A percentile compares a stretch with the other conserved stretches of the same genome.
phyloP scores from a whole-genome alignment of 2,797 vertebrate genomes.

The Paedocypris micromegethes region DNA sequence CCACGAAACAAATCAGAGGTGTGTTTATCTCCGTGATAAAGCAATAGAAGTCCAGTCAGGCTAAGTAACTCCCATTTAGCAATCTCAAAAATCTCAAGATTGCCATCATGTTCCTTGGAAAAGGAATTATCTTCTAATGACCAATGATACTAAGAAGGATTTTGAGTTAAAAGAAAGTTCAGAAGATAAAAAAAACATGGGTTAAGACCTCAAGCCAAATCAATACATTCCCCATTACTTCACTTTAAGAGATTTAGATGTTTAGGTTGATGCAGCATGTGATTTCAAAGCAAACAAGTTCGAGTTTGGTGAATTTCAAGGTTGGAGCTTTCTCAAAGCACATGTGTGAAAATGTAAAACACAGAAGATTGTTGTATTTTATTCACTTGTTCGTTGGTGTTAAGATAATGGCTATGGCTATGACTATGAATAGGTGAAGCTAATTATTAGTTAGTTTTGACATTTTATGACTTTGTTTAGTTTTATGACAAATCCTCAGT shows the following conservation, averaged over 20 bases:
- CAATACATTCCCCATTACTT: constrained; percentile 47
- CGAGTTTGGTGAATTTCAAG: too few species aligned
- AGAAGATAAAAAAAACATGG: constrained; percentile 27
- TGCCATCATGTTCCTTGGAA: constrained; percentile 50
- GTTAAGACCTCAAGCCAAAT: constrained; percentile 57
- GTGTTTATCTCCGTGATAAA: constrained; percentile 28
- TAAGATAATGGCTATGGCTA: too few species aligned
- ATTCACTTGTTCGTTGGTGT: too few species aligned
- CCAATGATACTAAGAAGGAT: constrained; percentile 26
- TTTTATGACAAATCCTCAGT: too few species aligned
- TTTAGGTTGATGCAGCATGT: constrained; percentile 31
- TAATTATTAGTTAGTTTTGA: too few species aligned
- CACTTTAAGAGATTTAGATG: constrained; percentile 55
- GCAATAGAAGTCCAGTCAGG: constrained; percentile 35
- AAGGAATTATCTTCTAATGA: constrained; percentile 47
- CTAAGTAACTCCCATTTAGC: constrained; percentile 45
- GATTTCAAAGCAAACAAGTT: constrained; percentile 25
- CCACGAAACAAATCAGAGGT: constrained; percentile 21
- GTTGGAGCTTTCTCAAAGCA: too few species aligned
- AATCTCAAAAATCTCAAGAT: constrained; percentile 52
- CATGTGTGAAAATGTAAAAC: too few species aligned
- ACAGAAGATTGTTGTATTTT: too few species aligned
- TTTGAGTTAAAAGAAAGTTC: constrained; percentile 26
- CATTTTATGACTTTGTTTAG: too few species aligned
- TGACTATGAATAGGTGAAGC: too few species aligned